Evolutionary conservation across 2,113 vertebrate genomes (phyloP), one percentile per base, ranked within the genome.

Genomic region (Halichoeres trimaculatus): DNA sequence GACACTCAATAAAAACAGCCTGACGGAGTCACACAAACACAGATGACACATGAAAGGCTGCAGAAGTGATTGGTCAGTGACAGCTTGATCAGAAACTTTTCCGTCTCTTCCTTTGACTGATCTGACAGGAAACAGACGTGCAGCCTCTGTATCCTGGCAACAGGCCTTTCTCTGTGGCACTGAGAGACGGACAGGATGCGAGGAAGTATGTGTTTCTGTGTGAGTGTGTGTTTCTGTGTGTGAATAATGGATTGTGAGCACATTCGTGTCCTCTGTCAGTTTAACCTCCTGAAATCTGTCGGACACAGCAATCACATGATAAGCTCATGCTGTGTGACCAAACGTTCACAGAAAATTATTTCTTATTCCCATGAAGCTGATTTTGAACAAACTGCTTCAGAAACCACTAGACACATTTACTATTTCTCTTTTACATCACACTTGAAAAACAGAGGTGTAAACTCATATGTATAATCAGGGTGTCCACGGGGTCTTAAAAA

Each of bases 121-220:
- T 88, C 80, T 30, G 64, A 84, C 81, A 85, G 84, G 85, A 90
- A 92, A 80, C 90, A 89, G 74, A 83, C 65, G 16, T 50, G 10
- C 59, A 66, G 55, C 64, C 66, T 77, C 72, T 52, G 88, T 90
- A 89, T 88, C 89, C 88, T 89, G 91, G 86, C 89, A 90, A 91
- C 89, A 62, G 70, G 52, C 30, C 14, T 79, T 24, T 66, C 72
- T 88, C 71, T 79, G 78, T 81, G 78, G 70, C 79, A 63, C 60
- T 23, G 36, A 72, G 50, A 74, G 62, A 84, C 76, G 85, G 82
- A 80, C 87, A 88, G 84, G 75, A 88, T 86, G 70, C 69, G 57
- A 23, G 74, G 13, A 23, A 34, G 60, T 66, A 50, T 54, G 43
- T 56, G 50, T 63, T 51, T 57, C 23, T 58, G n/a, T 34, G 35